Evolutionary conservation across 2,113 vertebrate genomes (phyloP).

Genomic region (Synodontis membranacea): DNA sequence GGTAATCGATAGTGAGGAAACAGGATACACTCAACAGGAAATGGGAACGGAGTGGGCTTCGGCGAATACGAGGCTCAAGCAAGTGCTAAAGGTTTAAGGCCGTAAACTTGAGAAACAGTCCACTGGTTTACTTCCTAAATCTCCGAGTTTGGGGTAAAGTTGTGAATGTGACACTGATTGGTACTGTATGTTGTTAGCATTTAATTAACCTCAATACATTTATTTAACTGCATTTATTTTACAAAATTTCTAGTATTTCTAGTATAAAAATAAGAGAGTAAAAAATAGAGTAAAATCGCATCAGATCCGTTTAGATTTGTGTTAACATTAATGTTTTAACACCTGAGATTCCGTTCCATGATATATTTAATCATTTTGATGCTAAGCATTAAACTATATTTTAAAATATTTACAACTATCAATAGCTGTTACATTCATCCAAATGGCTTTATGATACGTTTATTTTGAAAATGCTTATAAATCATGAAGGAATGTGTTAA

Average conservation of each 20-base stretch:
- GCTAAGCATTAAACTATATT: neutral
- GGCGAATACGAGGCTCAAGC: constrained; percentile 19
- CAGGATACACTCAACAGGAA: constrained; percentile 48
- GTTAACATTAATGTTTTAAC: neutral
- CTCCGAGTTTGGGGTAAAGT: neutral
- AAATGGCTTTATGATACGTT: neutral
- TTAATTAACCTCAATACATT: neutral
- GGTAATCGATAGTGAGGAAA: constrained; percentile 43
- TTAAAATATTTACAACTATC: neutral
- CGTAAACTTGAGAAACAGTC: constrained; percentile 13
- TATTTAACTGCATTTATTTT: neutral
- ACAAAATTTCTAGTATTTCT: neutral
- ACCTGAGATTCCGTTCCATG: neutral
- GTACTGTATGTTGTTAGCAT: neutral
- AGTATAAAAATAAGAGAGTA: neutral
- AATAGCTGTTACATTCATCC: neutral
- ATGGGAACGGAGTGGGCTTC: constrained; percentile 21
- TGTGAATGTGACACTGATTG: neutral
- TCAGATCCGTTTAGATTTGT: neutral
- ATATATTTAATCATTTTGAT: neutral
- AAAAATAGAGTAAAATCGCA: neutral
- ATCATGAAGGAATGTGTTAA: neutral
- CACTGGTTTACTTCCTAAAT: constrained; percentile 19
- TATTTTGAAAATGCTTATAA: neutral
- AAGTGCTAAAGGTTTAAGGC: constrained; percentile 20